These are phyloP conservation scores for Euplexia lucipara DNA, from an alignment of 2,888 invertebrate species.

Conservation along the genomic window DNA sequence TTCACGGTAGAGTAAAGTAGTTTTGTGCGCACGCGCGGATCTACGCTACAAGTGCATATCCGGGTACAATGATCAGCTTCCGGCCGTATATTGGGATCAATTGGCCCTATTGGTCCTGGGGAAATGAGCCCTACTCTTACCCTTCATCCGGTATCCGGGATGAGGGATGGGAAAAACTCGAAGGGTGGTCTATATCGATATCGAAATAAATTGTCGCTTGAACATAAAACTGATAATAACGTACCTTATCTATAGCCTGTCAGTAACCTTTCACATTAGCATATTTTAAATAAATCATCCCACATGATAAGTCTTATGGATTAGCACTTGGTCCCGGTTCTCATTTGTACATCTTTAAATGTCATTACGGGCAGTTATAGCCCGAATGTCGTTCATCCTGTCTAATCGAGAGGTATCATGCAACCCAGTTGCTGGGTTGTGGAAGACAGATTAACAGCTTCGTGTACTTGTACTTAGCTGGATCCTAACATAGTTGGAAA, in stretches of 20 bases:
- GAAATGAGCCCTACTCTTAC: conserved; percentile 74
- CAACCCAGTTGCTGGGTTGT: too few species aligned
- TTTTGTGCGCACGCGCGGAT: conserved; percentile 62
- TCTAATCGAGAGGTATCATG: too few species aligned
- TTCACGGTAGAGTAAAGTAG: conserved; percentile 60
- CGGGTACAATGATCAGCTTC: conserved; percentile 81
- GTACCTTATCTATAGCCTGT: background rate
- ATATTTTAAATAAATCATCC: background rate
- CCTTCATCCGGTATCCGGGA: conserved; percentile 79
- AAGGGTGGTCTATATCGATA: conserved; percentile 32
- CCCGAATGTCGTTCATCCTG: too few species aligned
- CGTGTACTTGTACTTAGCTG: too few species aligned
- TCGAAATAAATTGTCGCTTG: background rate
- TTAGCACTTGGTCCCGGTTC: too few species aligned
- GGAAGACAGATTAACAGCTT: too few species aligned
- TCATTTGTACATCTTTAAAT: too few species aligned
- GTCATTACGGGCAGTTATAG: too few species aligned
- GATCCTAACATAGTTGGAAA: too few species aligned
- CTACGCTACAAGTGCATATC: conserved; percentile 80
- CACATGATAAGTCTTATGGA: background rate
- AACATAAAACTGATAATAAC: background rate
- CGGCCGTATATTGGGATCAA: conserved; percentile 80
- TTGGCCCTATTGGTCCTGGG: conserved; percentile 72
- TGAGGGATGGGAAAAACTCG: conserved; percentile 63
- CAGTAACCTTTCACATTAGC: background rate